phyloP scores from a whole-genome alignment of 2,888 invertebrate species.

The Drosophila ezoana region DNA sequence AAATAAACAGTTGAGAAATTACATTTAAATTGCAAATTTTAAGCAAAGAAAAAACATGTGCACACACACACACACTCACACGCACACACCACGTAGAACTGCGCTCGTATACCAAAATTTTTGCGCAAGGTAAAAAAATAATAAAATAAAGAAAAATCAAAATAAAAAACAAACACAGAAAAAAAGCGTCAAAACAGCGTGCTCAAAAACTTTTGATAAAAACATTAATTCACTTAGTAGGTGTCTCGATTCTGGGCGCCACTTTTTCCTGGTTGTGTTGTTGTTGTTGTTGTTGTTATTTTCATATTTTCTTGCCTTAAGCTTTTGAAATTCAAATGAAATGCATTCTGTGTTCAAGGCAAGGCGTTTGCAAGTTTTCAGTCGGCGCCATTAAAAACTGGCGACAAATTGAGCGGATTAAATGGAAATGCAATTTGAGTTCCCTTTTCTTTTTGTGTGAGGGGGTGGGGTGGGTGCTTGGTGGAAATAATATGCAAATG shows the following conservation, averaged over 20 bases:
- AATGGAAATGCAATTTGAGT: conserved; percentile 49
- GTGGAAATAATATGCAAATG: conserved; percentile 22
- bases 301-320: conserved; percentile 25
- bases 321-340: conserved; percentile 56
- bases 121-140: conserved; percentile 52
- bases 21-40: conserved; percentile 77
- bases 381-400: conserved; percentile 53
- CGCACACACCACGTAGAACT: conserved; percentile 1
- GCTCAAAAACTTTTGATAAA: conserved; percentile 46
- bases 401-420: conserved; percentile 60
- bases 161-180: conserved; percentile 14
- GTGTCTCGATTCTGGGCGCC: conserved; percentile 16
- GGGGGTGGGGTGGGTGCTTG: neutral
- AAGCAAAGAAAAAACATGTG: conserved; percentile 30
- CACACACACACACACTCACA: conserved; percentile 7
- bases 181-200: conserved; percentile 32
- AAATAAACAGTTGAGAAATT: conserved; percentile 75
- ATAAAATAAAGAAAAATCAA: neutral
- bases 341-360: conserved; percentile 46
- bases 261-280: neutral
- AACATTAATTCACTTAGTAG: conserved; percentile 69
- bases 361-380: conserved; percentile 35
- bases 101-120: conserved; percentile 25
- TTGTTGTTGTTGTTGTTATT: neutral
- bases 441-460: neutral